Conservation (phyloP, 2,113 vertebrate genomes). For the Illadopsis cleaveri region DNA sequence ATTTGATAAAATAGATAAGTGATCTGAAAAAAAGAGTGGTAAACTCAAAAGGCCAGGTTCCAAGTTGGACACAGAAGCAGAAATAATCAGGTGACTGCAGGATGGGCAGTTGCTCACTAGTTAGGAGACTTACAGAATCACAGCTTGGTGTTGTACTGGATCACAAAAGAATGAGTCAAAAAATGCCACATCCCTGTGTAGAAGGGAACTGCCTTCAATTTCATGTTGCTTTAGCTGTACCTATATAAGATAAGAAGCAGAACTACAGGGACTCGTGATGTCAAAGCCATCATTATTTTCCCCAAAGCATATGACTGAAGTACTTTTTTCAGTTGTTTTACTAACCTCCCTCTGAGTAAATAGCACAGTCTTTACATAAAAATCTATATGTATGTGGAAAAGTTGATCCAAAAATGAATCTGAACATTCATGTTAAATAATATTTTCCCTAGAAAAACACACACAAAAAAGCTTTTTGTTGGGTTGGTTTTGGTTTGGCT, state of each 20-base stretch:
- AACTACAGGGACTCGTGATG: neutral
- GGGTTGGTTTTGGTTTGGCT: neutral
- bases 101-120: neutral
- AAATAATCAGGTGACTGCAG: neutral
- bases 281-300: neutral
- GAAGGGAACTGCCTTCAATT: neutral
- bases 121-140: neutral
- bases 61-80: neutral
- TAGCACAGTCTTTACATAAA: neutral
- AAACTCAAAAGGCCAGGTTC: neutral
- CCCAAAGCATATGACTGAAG: neutral
- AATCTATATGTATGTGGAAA: neutral
- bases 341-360: neutral
- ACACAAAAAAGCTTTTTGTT: neutral
- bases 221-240: neutral
- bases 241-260: neutral
- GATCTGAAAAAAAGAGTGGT: neutral
- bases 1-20: neutral
- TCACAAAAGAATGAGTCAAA: neutral
- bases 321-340: neutral
- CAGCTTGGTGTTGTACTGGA: neutral
- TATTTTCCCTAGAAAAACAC: neutral
- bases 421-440: neutral
- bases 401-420: neutral
- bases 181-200: neutral